phyloP scores from a whole-genome alignment of 2,797 vertebrate species.

The Coregonus suidteri region DNA sequence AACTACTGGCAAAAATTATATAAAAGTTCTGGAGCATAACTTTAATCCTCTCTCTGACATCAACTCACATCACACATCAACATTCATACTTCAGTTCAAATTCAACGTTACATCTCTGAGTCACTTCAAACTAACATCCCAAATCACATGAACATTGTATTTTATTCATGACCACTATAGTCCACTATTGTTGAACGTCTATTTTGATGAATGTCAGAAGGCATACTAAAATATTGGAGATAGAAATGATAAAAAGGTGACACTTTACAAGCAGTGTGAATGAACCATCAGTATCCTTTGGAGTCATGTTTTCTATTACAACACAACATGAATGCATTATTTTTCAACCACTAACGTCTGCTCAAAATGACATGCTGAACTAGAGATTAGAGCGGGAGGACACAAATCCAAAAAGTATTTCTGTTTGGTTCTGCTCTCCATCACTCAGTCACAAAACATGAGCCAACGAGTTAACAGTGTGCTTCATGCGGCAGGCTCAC shows the following conservation, averaged over 20 bases:
- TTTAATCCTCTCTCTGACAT: conserved; percentile 1
- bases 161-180: neutral
- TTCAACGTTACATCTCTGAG: neutral
- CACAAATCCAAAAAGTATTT: neutral
- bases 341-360: neutral
- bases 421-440: neutral
- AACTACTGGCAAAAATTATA: too few species aligned
- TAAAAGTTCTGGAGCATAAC: too few species aligned
- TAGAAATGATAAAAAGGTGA: too few species aligned
- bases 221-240: neutral
- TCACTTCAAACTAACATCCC: neutral
- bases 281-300: too few species aligned
- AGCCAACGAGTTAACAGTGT: too few species aligned
- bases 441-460: neutral
- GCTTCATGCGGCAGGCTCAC: neutral
- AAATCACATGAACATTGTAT: neutral
- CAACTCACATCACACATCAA: neutral
- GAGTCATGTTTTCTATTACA: neutral
- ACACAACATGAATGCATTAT: neutral
- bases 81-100: neutral
- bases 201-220: neutral
- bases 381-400: neutral
- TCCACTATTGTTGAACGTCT: neutral
- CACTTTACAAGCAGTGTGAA: too few species aligned
- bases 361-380: neutral